These are phyloP conservation scores for Misgurnus anguillicaudatus DNA, from an alignment of 2,113 vertebrate genomes.

Conservation along the genomic window DNA sequence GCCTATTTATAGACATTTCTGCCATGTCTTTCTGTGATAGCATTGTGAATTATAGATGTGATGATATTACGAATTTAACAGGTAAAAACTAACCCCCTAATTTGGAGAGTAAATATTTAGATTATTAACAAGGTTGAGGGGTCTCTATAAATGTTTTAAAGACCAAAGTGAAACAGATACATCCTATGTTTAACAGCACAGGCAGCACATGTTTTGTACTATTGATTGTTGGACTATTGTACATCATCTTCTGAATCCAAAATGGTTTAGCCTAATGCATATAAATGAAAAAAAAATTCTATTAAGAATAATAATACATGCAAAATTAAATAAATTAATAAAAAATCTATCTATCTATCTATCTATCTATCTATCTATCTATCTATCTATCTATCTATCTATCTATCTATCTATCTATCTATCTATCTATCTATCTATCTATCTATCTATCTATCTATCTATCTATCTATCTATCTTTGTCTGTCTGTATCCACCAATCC, in stretches of 20 bases:
- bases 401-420: no score
- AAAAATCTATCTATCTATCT: no score
- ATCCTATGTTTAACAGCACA: constrained; percentile 15
- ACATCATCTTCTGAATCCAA: neutral
- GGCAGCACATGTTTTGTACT: neutral
- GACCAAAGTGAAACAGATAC: constrained; percentile 15
- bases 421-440: no score
- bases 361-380: no score
- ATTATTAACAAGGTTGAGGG: neutral
- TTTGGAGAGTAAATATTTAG: constrained; percentile 39
- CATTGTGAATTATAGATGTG: constrained; percentile 33
- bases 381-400: no score
- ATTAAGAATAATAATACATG: no score
- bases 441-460: no score
- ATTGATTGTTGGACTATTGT: neutral
- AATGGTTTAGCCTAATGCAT: no score
- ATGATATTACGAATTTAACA: constrained; percentile 12
- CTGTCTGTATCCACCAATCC: no score
- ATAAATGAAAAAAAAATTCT: no score
- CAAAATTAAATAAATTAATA: no score
- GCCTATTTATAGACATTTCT: constrained; percentile 31
- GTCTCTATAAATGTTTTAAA: constrained; percentile 7
- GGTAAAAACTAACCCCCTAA: constrained; percentile 7
- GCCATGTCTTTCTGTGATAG: constrained; percentile 23
- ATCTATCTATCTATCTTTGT: no score